phyloP scores from a whole-genome alignment of 2,797 vertebrate species.

The Enteromius unitaeniatus region DNA sequence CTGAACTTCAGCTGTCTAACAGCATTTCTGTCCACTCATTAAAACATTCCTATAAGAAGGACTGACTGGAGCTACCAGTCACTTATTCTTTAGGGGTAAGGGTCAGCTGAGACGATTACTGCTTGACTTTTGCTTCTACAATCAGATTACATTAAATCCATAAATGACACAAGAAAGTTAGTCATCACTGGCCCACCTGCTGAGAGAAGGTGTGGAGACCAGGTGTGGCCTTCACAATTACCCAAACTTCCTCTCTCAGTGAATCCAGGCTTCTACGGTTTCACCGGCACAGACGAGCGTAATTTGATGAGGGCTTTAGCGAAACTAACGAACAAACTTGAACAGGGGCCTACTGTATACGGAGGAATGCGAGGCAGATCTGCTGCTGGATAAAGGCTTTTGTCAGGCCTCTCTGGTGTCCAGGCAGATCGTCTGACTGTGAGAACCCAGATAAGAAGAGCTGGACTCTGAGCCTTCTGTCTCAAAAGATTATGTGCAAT shows the following conservation, averaged over 20 bases:
- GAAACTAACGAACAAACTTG: background rate
- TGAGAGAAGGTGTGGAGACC: background rate
- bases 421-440: slow-evolving; percentile 25
- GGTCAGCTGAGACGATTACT: background rate
- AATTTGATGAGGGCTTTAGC: slow-evolving; percentile 17
- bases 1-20: background rate
- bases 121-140: background rate
- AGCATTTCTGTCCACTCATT: slow-evolving; percentile 20
- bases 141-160: background rate
- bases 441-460: slow-evolving; percentile 24
- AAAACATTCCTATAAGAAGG: slow-evolving; percentile 2
- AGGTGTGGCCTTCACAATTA: slow-evolving; percentile 3
- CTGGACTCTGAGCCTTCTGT: slow-evolving; percentile 22
- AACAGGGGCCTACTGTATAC: slow-evolving; percentile 45
- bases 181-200: background rate
- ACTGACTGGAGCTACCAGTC: slow-evolving; percentile 1
- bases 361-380: slow-evolving; percentile 46
- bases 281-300: slow-evolving; percentile 23
- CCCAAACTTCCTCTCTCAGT: background rate
- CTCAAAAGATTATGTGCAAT: slow-evolving; percentile 50
- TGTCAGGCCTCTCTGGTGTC: slow-evolving; percentile 40
- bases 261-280: slow-evolving; percentile 32
- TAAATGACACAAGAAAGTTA: background rate
- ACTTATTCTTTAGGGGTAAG: background rate
- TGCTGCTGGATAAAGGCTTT: slow-evolving; percentile 39